These are phyloP conservation scores for Paramormyrops kingsleyae DNA, from an alignment of 2,113 vertebrate species.

Conservation along the genomic window DNA sequence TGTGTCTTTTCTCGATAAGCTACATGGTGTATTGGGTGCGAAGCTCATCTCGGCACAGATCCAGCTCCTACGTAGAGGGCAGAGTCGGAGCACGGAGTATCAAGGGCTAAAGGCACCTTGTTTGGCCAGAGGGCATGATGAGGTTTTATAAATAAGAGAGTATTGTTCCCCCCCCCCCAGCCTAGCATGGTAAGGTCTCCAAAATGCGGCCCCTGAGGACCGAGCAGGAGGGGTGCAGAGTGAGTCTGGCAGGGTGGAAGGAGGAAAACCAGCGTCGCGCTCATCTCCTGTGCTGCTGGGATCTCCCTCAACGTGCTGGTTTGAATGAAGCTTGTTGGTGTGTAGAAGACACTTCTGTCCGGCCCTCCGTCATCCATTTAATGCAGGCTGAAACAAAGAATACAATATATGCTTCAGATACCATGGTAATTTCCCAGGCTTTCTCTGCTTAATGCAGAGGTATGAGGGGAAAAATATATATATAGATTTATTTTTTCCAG, in stretches of 20 bases:
- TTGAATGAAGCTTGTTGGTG: neutral
- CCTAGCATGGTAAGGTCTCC: neutral
- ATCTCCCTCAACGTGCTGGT: neutral
- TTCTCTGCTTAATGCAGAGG: neutral
- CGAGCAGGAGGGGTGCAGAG: neutral
- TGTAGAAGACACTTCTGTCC: neutral
- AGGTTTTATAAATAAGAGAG: neutral
- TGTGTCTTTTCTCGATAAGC: neutral
- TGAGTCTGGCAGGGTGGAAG: neutral
- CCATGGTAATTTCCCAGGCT: neutral
- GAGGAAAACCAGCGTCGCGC: neutral
- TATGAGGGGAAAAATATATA: neutral
- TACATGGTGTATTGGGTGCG: neutral
- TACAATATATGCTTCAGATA: neutral
- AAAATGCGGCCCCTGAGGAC: neutral
- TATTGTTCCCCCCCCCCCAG: neutral
- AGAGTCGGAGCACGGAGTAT: neutral
- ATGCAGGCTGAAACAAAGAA: neutral
- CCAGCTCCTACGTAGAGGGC: neutral
- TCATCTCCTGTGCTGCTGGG: neutral
- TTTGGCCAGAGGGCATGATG: neutral
- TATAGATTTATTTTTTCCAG: neutral
- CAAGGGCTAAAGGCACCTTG: neutral
- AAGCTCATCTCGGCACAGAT: neutral
- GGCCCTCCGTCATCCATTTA: conserved; percentile 5